Base-by-base conservation (phyloP, 2,888 invertebrate species). In the Drosophila recens region DNA sequence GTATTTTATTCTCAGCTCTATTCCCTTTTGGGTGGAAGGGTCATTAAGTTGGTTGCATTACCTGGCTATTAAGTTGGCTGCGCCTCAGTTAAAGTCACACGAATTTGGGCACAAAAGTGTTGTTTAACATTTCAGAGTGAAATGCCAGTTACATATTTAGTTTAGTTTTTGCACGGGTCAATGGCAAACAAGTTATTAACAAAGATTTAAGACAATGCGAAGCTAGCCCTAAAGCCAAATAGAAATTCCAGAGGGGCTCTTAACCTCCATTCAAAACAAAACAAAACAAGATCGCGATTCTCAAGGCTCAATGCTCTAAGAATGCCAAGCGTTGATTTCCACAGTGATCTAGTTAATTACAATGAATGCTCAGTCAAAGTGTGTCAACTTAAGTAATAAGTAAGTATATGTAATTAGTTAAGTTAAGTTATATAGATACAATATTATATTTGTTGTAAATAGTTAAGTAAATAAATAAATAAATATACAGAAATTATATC, bases 311-410 rank as follows among this genome's bases (percentile, higher is more conserved):
- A 6, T 27, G 27, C 27, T 45, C 30, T n/a, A 27, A 30, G 51
- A 61, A 40, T 13, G 20, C 43, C 27, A 20, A 30, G 23, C 56
- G 53, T 61, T 68, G 63, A 74, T 75, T 59, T 46, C 52, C 58
- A 46, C 43, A 64, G 27, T 68, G 58, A 67, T 52, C 54, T 74
- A 56, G 75, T 75, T 75, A 75, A 78, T 74, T 63, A 56, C 79
- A 62, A 61, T 56, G 64, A 57, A 38, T 38, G 38, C 38, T 38
- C n/a, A n/a, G 13, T 38, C 13, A 36, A 36, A 49, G 40, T n/a
- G 40, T 45, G 77, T 56, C 58, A 52, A 57, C 54, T 54, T 49
- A 57, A 45, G 10, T 8, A 45, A 33, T 10, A 33, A 30, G 15
- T 27, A 38, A n/a, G 40, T 15, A n/a, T 56, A 51, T 9, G 9